Conservation (phyloP, 2,888 invertebrate genomes). For the Meteorus colon region DNA sequence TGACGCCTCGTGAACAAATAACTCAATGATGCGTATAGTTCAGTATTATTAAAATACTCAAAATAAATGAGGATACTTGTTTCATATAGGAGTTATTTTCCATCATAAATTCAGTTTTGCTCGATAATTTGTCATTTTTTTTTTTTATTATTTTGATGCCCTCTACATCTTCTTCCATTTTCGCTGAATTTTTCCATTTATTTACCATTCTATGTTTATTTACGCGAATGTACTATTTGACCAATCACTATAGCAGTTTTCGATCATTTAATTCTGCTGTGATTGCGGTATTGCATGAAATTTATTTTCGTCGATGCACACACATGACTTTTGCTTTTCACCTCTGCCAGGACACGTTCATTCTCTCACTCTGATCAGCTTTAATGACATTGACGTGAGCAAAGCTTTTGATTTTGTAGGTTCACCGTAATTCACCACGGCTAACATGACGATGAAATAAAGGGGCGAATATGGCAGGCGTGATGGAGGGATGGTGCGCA, state of each 20-base stretch:
- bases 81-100: no score
- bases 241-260: no score
- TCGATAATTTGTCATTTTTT: no score
- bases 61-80: no score
- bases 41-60: no score
- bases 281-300: not conserved
- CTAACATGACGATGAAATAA: constrained; percentile 19
- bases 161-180: no score
- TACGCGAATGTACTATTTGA: not conserved
- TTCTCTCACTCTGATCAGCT: constrained; percentile 1
- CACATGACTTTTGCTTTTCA: no score
- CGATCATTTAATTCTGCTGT: not conserved
- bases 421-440: constrained; percentile 27
- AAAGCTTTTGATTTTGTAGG: constrained; percentile 28
- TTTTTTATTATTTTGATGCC: no score
- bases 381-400: constrained; percentile 23
- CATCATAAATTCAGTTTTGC: no score
- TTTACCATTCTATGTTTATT: not conserved
- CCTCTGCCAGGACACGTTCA: not conserved
- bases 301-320: not conserved
- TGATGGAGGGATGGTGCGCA: constrained; percentile 12
- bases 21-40: no score
- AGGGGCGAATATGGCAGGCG: constrained; percentile 10
- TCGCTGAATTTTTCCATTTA: no score
- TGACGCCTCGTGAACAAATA: no score